phyloP scores from a whole-genome alignment of 2,888 invertebrate genomes.

The Actias luna region DNA sequence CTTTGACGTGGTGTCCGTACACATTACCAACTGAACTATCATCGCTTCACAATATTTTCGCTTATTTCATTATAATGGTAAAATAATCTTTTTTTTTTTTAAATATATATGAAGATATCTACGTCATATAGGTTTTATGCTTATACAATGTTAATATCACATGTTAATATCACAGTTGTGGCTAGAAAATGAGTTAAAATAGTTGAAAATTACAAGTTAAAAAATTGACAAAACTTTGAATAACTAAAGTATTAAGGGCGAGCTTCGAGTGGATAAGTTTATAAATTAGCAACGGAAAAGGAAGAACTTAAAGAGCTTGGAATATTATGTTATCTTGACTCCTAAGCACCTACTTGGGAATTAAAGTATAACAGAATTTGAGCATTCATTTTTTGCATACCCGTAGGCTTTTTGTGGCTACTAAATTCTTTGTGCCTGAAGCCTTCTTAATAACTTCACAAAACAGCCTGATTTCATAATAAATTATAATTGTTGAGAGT shows the following conservation, averaged over 20 bases:
- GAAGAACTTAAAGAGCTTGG: conserved; percentile 18
- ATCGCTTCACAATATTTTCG: too few relatives aligned
- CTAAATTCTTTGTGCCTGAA: not conserved
- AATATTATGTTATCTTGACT: conserved; percentile 16
- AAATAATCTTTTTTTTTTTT: too few relatives aligned
- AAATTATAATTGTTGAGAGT: not conserved
- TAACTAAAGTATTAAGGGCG: not conserved
- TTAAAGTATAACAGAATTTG: conserved; percentile 43
- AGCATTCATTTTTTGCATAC: conserved; percentile 44
- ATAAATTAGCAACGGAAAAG: conserved; percentile 13
- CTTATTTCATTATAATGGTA: too few relatives aligned
- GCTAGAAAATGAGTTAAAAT: not conserved
- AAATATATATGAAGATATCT: too few relatives aligned
- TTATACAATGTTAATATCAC: too few relatives aligned
- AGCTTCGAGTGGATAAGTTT: not conserved
- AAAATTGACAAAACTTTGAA: not conserved
- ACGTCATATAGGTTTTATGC: too few relatives aligned
- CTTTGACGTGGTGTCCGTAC: too few relatives aligned
- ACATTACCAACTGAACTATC: too few relatives aligned
- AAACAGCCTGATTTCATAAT: not conserved
- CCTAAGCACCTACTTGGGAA: conserved; percentile 37
- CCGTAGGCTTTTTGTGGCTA: conserved; percentile 32
- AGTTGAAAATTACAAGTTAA: not conserved
- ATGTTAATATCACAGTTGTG: too few relatives aligned
- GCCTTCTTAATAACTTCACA: not conserved